A percentile compares a stretch with the other conserved stretches of the same genome.
Conservation (phyloP, 2,888 invertebrate genomes). For the Pandemis heparana region DNA sequence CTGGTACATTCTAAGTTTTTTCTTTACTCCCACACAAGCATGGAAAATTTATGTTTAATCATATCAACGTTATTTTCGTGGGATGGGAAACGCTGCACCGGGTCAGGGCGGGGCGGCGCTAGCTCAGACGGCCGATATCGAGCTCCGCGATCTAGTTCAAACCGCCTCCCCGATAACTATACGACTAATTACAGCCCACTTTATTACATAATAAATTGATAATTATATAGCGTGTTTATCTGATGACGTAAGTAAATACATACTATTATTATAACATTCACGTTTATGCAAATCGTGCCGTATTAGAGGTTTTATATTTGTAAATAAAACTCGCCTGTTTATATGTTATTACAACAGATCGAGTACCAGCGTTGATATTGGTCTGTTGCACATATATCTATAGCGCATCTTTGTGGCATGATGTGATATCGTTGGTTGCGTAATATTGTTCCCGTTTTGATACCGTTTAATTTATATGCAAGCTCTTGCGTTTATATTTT, state of each 20-base stretch:
- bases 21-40: too few relatives aligned
- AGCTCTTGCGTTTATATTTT: not conserved
- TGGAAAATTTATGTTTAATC: not conserved
- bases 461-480: not conserved
- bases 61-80: not conserved
- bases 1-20: too few relatives aligned
- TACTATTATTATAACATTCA: conserved; percentile 32
- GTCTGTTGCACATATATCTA: not conserved
- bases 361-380: not conserved
- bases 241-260: conserved; percentile 35
- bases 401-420: conserved; percentile 9
- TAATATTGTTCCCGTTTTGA: conserved; percentile 6
- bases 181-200: conserved; percentile 36
- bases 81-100: conserved; percentile 16
- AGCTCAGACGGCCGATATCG: conserved; percentile 22
- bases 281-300: conserved; percentile 32
- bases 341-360: conserved; percentile 3
- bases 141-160: conserved; percentile 24
- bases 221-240: conserved; percentile 19
- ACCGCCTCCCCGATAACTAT: conserved; percentile 24
- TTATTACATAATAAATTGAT: conserved; percentile 32
- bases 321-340: conserved; percentile 18
- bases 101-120: conserved; percentile 36
- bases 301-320: conserved; percentile 27
- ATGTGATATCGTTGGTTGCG: conserved; percentile 11